Conservation (phyloP, 2,888 invertebrate genomes). For the Philereme vetulata region DNA sequence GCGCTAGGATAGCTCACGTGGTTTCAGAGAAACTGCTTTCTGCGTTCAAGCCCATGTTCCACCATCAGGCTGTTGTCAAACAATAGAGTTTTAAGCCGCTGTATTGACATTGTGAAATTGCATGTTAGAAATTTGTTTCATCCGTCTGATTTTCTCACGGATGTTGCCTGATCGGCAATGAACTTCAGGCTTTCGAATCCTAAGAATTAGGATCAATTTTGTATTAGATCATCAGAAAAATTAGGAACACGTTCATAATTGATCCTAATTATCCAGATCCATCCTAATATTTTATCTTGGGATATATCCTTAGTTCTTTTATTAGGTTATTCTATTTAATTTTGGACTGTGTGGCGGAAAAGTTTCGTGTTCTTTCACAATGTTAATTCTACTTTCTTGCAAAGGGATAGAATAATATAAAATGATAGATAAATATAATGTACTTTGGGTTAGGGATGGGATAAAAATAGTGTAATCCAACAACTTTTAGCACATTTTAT, state of each 20-base stretch:
- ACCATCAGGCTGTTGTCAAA: constrained; percentile 55
- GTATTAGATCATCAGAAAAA: too few species aligned
- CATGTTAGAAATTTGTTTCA: not conserved
- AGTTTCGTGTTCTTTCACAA: not conserved
- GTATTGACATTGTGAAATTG: constrained; percentile 12
- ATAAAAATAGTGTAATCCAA: constrained; percentile 20
- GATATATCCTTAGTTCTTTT: too few species aligned
- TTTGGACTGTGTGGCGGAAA: too few species aligned
- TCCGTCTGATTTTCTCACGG: not conserved
- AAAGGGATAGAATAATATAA: not conserved
- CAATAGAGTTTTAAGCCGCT: constrained; percentile 39
- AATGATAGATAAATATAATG: not conserved
- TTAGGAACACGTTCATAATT: too few species aligned
- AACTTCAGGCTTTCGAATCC: not conserved
- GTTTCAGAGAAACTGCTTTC: constrained; percentile 90
- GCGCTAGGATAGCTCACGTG: constrained; percentile 92
- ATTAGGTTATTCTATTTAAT: too few species aligned
- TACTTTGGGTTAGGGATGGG: constrained; percentile 14
- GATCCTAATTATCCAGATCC: too few species aligned
- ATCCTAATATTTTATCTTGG: not conserved
- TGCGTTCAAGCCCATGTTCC: constrained; percentile 78
- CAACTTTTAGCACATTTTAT: constrained; percentile 14
- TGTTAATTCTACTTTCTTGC: constrained; percentile 14
- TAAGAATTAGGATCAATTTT: not conserved
- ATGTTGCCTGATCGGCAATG: not conserved